Evolutionary conservation across 2,797 vertebrate species (phyloP), one percentile per base, ranked within the genome.

Genomic region (Botia almorhae): DNA sequence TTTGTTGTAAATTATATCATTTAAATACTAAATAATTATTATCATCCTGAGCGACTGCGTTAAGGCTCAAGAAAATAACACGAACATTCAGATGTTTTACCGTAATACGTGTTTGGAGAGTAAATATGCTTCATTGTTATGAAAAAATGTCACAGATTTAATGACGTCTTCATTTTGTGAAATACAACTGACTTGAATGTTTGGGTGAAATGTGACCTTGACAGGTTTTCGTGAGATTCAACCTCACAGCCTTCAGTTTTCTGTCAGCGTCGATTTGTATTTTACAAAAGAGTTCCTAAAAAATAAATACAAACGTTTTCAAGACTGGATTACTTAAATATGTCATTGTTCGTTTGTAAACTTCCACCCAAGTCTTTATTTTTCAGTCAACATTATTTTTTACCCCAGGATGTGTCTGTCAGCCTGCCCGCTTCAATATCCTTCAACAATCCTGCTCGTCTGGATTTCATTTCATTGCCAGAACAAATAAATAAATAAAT

Each of bases 401-500:
- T 33, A 21, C 69, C 10, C 61, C 72, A 36, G 19, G 55, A 56
- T 67, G 82, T 69, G 21, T 74, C 53, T 17, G 72, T 80, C 11
- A 79, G 13, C 69, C 29, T 55, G 73, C 65, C 55, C 6, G 19
- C 51, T 58, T 71, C 39, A 65, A 67, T 60, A 68, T 56, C 74
- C 23, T 81, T 74, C 75, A 85, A 83, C 17, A 86, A 78, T 63
- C 86, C 63, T 82, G 87, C 88, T 81, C 74, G 79, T 60, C 85
- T 70, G 43, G 63, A 74, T 84, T 74, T 29, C 58, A 76, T 71
- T 84, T 71, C 63, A 82, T 78, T 79, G 82, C 73, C 84, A 85
- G 81, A 88, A 92, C 88, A 84, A 89, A 92, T 92, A 91, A 92
- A 93, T 93, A 93, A 92, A 93, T 93, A 93, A 89, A 91, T 92